Evolutionary conservation across 1,140 invertebrate species (phyloP), one percentile per base, ranked within the genome.

Genomic region (Drosophila repleta): DNA sequence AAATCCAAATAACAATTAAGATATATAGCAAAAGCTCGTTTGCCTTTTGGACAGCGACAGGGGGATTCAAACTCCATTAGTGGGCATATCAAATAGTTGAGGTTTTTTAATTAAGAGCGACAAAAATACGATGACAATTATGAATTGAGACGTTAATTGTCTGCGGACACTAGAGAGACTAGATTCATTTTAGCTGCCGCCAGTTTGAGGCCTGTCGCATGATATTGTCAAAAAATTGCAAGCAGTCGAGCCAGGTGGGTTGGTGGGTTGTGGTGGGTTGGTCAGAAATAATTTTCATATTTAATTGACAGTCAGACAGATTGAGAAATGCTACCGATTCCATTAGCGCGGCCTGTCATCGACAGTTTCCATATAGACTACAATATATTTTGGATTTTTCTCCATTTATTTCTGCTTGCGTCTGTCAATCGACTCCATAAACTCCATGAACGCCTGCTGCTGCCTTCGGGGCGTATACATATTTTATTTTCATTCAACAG

Each of bases 111-210:
- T 84, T 83, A 84, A 83, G 68, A 79, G 60, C 72, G 46, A 46
- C 57, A 45, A 48, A 74, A 64, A 74, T 78, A 49, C 32, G 21
- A 39, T 60, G 69, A 84, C 73, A 79, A 70, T 84, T 76, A 84
- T 76, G 62, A 80, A 85, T 85, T 85, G 76, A 85, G 69, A 85
- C 74, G 63, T 85, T 71, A 80, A 85, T 77, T 85, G 69, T 85
- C 35, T 68, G n/a, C n/a, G n/a, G n/a, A 65, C 53, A 1, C n/a
- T 10, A 46, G 21, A 13, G 53, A 29, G 13, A 35, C 20, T 15
- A 43, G 58, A 41, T 66, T 52, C 55, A 74, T 43, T 74, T 46
- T 58, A 49, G 45, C n/a, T 68, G 55, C 58, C 55, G 57, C 66
- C 79, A 76, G 74, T 56, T 74, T 64, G 20, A 74, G 29, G 70